Evolutionary conservation across 1,140 invertebrate species (phyloP).

Genomic region (Phymorhynchus buccinoides): DNA sequence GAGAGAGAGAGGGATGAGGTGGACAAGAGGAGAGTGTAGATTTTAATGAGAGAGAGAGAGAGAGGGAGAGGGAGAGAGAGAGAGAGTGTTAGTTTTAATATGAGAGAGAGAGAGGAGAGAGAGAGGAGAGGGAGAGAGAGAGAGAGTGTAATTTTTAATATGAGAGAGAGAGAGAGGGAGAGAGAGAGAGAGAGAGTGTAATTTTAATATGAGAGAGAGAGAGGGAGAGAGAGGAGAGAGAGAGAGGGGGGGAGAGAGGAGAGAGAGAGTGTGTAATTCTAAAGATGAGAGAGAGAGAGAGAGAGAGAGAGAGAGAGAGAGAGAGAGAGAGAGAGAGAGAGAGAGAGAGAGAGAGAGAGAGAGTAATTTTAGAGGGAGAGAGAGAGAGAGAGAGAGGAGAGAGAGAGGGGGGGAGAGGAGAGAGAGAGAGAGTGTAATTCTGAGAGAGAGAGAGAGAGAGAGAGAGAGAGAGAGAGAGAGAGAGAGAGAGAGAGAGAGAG

Average conservation of each 20-base stretch:
- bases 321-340: slow-evolving; percentile 2
- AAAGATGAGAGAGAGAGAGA: no score
- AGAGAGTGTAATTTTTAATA: no score
- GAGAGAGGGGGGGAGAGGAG: background rate
- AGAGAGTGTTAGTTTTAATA: no score
- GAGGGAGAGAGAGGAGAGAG: background rate
- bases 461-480: slow-evolving; percentile 5
- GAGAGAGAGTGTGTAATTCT: no score
- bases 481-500: slow-evolving; percentile 12
- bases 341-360: slow-evolving; percentile 4
- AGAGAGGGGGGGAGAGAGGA: background rate
- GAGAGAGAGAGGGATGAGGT: no score
- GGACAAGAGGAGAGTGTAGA: no score
- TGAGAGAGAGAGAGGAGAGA: background rate
- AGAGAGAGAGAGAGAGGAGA: slow-evolving; percentile 27
- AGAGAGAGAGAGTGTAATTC: background rate
- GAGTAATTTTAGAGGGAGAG: slow-evolving; percentile 17
- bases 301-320: background rate
- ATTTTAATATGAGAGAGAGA: background rate
- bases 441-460: background rate
- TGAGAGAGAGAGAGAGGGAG: background rate
- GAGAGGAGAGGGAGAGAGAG: background rate
- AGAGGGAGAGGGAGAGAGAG: background rate
- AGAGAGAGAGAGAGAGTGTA: background rate
- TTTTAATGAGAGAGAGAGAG: background rate